A percentile compares a stretch with the other conserved stretches of the same genome.
Conservation (phyloP, 2,113 vertebrate species). For the Parotia lawesii region DNA sequence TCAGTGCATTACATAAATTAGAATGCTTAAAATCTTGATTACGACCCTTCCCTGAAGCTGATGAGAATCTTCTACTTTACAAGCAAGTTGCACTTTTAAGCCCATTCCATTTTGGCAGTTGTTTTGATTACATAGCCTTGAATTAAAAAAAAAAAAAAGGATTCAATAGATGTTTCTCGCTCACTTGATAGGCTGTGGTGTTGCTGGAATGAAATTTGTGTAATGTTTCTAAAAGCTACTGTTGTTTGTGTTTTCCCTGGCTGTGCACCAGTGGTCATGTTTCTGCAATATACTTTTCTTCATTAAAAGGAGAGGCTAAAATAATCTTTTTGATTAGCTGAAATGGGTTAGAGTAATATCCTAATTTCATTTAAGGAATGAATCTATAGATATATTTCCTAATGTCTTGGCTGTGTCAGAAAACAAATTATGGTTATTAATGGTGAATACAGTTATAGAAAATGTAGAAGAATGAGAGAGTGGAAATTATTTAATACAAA, state of each 20-base stretch:
- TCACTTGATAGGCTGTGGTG: neutral
- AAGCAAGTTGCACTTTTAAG: neutral
- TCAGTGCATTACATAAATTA: neutral
- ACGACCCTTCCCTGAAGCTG: neutral
- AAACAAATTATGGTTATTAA: slow-evolving; percentile 42
- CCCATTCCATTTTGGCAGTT: neutral
- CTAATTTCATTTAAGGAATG: slow-evolving; percentile 6
- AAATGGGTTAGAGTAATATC: slow-evolving; percentile 22
- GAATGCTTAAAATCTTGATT: neutral
- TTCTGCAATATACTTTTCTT: slow-evolving; percentile 5
- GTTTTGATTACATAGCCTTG: neutral
- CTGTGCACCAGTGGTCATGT: neutral
- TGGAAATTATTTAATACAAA: neutral
- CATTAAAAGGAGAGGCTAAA: slow-evolving; percentile 33
- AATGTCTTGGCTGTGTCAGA: neutral
- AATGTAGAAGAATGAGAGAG: neutral
- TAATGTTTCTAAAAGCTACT: neutral
- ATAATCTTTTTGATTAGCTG: slow-evolving; percentile 26
- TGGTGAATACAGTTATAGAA: neutral
- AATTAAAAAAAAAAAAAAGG: neutral
- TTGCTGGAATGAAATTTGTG: slow-evolving; percentile 15
- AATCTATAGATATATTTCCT: slow-evolving; percentile 12
- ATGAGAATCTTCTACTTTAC: neutral
- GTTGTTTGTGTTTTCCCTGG: neutral
- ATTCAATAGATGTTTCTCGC: neutral